Evolutionary conservation across 2,113 vertebrate species (phyloP).

Genomic region (Alligator mississippiensis): DNA sequence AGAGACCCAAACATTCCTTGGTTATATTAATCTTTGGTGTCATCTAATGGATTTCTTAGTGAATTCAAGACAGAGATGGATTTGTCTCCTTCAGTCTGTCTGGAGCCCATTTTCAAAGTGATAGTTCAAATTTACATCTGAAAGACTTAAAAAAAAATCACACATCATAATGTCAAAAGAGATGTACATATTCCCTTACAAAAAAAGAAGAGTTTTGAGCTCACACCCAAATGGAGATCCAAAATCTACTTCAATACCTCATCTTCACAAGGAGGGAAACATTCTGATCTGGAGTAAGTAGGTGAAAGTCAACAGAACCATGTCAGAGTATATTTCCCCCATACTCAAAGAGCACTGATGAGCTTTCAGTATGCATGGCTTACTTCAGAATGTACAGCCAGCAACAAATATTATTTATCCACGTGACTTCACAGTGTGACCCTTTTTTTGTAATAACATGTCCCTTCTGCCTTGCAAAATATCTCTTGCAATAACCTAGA

Average conservation of each 20-base stretch:
- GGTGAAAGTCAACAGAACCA: background rate
- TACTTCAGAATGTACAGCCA: background rate
- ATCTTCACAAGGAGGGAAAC: background rate
- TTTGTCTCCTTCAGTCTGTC: background rate
- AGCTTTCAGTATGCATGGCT: background rate
- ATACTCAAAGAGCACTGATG: background rate
- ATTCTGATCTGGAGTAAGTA: background rate
- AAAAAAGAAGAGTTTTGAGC: background rate
- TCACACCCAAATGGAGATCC: background rate
- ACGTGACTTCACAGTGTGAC: background rate
- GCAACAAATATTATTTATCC: background rate
- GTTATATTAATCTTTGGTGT: background rate
- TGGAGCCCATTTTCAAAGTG: background rate
- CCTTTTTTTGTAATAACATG: background rate
- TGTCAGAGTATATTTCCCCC: background rate
- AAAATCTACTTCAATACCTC: background rate
- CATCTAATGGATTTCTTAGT: background rate
- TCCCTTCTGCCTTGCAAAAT: background rate
- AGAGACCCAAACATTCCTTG: background rate
- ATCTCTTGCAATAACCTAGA: background rate
- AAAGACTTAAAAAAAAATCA: background rate
- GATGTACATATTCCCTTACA: background rate
- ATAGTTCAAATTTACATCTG: background rate
- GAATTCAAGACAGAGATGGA: background rate
- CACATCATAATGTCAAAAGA: background rate